Evolutionary conservation across 2,113 vertebrate genomes (phyloP), one percentile per base, ranked within the genome.

Genomic region (Chaetodon auriga): DNA sequence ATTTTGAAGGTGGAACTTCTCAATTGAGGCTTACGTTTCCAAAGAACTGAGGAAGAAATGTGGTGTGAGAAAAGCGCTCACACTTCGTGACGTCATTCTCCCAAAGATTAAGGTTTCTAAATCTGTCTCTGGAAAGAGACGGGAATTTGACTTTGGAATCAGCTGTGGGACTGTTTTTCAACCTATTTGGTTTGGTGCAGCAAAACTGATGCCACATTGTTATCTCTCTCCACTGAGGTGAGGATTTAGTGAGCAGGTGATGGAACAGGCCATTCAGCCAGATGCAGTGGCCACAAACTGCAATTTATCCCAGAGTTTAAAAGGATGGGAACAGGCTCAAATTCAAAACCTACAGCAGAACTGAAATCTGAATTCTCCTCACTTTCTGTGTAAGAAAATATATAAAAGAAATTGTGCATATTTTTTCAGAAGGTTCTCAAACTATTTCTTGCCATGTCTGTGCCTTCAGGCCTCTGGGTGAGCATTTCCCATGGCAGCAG

Each of bases 1-100:
- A 79, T 64, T 80, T 53, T 74, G 1, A 64, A 84, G 81, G 46
- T 62, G 62, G 41, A 65, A 53, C 69, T 55, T 78, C 13, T 68
- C 48, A 6, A 18, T 38, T 41, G 16, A 71, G 16, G 48, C n/a
- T 74, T 58, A 36, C 15, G 30, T 80, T 85, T 64, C 41, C 76
- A 57, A 81, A 70, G 51, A 76, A 83, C 6, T 41, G 18, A 16
- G 49, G 43, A 68, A 60, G 57, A 62, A 69, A 71, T 58, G 18
- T n/a, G 6, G 55, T 35, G n/a, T 71, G 25, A 51, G 54, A 68
- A 36, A 46, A 51, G 9, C 9, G 76, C 35, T 69, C 21, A 51
- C 16, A 16, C 21, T 64, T 68, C 55, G n/a, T 57, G 36, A 38
- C 41, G 43, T 35, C 16, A 53, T 64, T n/a, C 35, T 30, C n/a